Percentiles rank a stretch among this genome's conserved stretches.
Conservation (phyloP, 2,797 vertebrate species). For the Notolabrus celidotus region DNA sequence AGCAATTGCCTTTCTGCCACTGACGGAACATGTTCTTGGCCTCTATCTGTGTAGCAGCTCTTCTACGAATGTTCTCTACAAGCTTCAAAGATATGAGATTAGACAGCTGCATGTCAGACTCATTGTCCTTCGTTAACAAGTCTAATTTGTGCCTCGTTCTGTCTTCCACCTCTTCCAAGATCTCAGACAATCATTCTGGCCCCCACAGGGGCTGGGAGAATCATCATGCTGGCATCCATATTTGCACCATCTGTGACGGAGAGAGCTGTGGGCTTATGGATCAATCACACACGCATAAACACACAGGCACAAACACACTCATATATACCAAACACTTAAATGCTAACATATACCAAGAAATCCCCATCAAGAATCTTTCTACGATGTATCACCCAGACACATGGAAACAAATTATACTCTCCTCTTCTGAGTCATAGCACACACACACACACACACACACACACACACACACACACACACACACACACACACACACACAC, state of each 20-base stretch:
- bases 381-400: slow-evolving; percentile 1
- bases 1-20: slow-evolving; percentile 52
- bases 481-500: slow-evolving; percentile 8
- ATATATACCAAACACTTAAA: neutral
- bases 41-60: slow-evolving; percentile 50
- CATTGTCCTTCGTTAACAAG: slow-evolving; percentile 83
- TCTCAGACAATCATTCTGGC: slow-evolving; percentile 79
- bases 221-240: slow-evolving; percentile 78
- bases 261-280: slow-evolving; percentile 70
- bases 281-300: slow-evolving; percentile 40
- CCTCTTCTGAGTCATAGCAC: neutral
- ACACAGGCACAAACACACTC: neutral
- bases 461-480: slow-evolving; percentile 4
- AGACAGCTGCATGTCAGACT: slow-evolving; percentile 82
- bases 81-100: slow-evolving; percentile 77
- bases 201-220: slow-evolving; percentile 77
- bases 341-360: slow-evolving; percentile 3
- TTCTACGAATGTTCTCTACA: slow-evolving; percentile 68
- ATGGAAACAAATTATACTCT: neutral
- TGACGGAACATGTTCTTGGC: slow-evolving; percentile 66
- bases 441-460: slow-evolving; percentile 7
- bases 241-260: slow-evolving; percentile 81
- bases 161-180: slow-evolving; percentile 78
- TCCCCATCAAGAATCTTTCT: neutral
- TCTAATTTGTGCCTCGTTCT: slow-evolving; percentile 82